Evolutionary conservation across 2,113 vertebrate genomes (phyloP).

Genomic region (Dolichallabes microphthalmus): DNA sequence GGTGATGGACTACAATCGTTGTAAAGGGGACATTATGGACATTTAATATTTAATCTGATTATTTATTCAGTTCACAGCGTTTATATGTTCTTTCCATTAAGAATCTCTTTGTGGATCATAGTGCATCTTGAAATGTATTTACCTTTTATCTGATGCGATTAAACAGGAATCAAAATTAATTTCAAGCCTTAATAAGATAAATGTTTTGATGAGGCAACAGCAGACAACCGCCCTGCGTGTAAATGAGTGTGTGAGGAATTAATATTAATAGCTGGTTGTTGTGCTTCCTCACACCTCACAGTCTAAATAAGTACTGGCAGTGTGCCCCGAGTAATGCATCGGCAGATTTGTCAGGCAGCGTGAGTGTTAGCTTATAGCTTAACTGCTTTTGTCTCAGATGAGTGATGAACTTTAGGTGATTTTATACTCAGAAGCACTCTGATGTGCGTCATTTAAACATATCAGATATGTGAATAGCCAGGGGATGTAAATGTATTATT

Average conservation of each 20-base stretch:
- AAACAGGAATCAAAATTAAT: constrained; percentile 56
- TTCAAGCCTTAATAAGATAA: constrained; percentile 61
- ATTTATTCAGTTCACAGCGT: background rate
- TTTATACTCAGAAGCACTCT: constrained; percentile 22
- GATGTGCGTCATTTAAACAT: constrained; percentile 1
- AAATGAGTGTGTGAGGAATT: constrained; percentile 62
- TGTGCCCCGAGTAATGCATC: constrained; percentile 63
- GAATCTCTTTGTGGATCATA: background rate
- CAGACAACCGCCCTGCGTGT: constrained; percentile 62
- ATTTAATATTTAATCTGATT: background rate
- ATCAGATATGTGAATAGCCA: background rate
- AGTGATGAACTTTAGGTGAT: constrained; percentile 64
- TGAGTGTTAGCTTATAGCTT: constrained; percentile 69
- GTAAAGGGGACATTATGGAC: background rate
- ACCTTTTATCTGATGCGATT: constrained; percentile 12
- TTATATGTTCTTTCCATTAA: background rate
- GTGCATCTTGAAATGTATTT: background rate
- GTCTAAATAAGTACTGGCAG: constrained; percentile 61
- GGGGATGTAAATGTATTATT: background rate
- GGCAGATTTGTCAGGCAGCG: constrained; percentile 72
- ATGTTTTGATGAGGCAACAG: constrained; percentile 61
- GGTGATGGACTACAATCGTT: background rate
- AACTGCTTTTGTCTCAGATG: constrained; percentile 63
- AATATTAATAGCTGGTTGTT: constrained; percentile 59
- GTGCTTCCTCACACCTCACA: constrained; percentile 59